Evolutionary conservation across 2,888 invertebrate genomes (phyloP).

Genomic region (Lycaena phlaeas): DNA sequence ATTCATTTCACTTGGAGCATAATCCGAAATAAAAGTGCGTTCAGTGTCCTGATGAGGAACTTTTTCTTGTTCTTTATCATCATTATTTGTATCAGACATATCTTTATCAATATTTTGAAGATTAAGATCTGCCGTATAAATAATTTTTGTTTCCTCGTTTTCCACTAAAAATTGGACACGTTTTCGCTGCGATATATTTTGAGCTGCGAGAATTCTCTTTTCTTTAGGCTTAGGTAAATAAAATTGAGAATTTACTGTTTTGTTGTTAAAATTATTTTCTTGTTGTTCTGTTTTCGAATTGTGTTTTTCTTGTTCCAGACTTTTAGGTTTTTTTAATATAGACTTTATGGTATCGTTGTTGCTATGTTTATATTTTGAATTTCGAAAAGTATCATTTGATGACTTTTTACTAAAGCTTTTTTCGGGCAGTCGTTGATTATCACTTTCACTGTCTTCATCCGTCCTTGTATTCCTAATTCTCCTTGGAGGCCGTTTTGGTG

Average conservation of each 20-base stretch:
- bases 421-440: slow-evolving; percentile 53
- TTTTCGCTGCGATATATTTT: slow-evolving; percentile 70
- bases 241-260: slow-evolving; percentile 61
- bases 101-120: slow-evolving; percentile 42
- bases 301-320: slow-evolving; percentile 40
- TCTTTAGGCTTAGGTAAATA: slow-evolving; percentile 74
- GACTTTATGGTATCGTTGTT: slow-evolving; percentile 70
- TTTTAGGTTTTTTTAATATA: slow-evolving; percentile 72
- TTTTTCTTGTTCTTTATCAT: slow-evolving; percentile 8
- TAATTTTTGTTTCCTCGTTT: slow-evolving; percentile 70
- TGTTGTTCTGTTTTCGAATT: slow-evolving; percentile 37
- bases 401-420: slow-evolving; percentile 39
- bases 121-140: slow-evolving; percentile 63
- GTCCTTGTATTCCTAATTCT: slow-evolving; percentile 62
- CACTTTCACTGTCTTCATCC: slow-evolving; percentile 67
- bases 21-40: background rate
- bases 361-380: slow-evolving; percentile 42
- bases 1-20: background rate
- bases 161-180: slow-evolving; percentile 82
- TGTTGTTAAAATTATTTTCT: background rate
- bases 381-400: slow-evolving; percentile 32
- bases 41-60: slow-evolving; percentile 8
- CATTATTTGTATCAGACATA: slow-evolving; percentile 11
- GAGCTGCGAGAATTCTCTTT: slow-evolving; percentile 36
- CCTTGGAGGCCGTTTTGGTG: slow-evolving; percentile 77